Conservation (phyloP, 1,140 invertebrate species). For the Marisa cornuarietis region DNA sequence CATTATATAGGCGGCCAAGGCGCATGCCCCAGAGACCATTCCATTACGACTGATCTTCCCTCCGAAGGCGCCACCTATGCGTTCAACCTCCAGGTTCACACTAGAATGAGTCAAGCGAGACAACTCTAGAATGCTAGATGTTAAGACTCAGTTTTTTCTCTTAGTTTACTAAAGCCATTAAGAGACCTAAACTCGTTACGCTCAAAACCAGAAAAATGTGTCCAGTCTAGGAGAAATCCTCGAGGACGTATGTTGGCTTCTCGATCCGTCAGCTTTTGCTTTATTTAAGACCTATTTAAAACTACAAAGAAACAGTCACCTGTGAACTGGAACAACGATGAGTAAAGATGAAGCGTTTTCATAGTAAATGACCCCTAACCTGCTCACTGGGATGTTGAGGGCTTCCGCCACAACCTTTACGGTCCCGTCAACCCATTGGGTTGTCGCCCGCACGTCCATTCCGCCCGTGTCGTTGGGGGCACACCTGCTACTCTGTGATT, state of each 20-base stretch:
- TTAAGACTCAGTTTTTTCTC: too few species aligned
- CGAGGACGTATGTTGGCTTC: too few species aligned
- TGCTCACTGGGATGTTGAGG: constrained; percentile 59
- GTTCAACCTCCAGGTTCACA: constrained; percentile 37
- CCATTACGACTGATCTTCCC: constrained; percentile 48
- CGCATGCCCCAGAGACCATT: constrained; percentile 44
- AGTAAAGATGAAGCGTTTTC: too few species aligned
- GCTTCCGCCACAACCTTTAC: constrained; percentile 73
- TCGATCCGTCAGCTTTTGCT: too few species aligned
- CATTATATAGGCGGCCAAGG: constrained; percentile 54
- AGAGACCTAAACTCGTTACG: too few species aligned
- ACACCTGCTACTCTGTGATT: constrained; percentile 58
- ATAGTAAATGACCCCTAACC: constrained; percentile 11
- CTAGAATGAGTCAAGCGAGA: constrained; percentile 22
- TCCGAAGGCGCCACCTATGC: constrained; percentile 62
- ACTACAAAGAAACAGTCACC: too few species aligned
- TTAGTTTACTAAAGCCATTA: too few species aligned
- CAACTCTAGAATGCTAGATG: too few species aligned
- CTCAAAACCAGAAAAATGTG: too few species aligned
- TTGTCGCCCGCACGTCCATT: constrained; percentile 55
- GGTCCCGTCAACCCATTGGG: constrained; percentile 71
- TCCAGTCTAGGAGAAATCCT: too few species aligned
- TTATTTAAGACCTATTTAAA: too few species aligned
- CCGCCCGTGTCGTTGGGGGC: constrained; percentile 64
- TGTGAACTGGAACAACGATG: too few species aligned